Evolutionary conservation across 2,797 vertebrate species (phyloP), one percentile per base, ranked within the genome.

Genomic region (Potorous gilbertii): DNA sequence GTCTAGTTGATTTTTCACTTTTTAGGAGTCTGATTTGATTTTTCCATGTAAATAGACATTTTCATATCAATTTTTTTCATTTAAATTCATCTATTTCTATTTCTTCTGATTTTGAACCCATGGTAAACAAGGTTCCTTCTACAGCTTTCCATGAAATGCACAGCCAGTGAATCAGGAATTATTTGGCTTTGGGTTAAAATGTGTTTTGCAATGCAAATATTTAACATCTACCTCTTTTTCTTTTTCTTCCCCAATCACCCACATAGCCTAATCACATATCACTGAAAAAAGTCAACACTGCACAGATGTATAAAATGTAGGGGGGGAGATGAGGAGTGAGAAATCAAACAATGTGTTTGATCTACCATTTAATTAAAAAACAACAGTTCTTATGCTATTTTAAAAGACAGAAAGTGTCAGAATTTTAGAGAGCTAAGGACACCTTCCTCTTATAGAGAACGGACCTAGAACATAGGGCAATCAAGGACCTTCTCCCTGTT

Each of bases 21-120:
- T 97, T 97, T 56, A 97, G 96, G 28, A 55, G 55, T 55, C 93
- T 97, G 91, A 96, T 97, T 93, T 96, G 56, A 96, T 97, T 97
- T 92, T 40, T 93, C 92, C 96, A 89, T 56, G 93, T 93, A 93
- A 95, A 66, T 66, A 93, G 94, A 93, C 4, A 18, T 94, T 57
- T 40, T 94, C 55, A 62, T 94, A 95, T 16, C 93, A 94, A 96
- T 95, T 96, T 96, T 95, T 97, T 96, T 93, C 90, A 97, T 95
- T 97, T 94, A 96, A 92, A 97, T 59, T 52, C 34, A 95, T 5
- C 1, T 94, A 12, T 93, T 91, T 95, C 56, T 87, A 57, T 56
- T 93, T 92, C 91, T 46, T 96, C 62, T 87, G 54, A 14, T 74
- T 94, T 96, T 95, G 34, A 92, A 91, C 40, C 56, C 92, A 59